Percentiles rank a stretch among this genome's conserved stretches.
These are phyloP conservation scores for Maniola hyperantus DNA, from an alignment of 2,888 invertebrate species.

Conservation along the genomic window DNA sequence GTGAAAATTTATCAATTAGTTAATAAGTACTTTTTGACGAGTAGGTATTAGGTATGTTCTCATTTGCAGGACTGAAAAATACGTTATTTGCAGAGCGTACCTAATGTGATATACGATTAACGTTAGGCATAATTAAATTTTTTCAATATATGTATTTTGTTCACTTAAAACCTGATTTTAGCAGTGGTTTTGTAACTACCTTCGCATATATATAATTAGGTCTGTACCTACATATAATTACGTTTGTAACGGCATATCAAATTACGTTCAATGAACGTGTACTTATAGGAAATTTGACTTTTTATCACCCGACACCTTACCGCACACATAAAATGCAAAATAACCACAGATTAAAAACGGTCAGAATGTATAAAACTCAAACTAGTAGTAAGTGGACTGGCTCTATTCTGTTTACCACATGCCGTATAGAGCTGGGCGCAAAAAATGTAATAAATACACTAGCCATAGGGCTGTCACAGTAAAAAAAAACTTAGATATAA, in stretches of 20 bases:
- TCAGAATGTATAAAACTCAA: slow-evolving; percentile 30
- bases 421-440: slow-evolving; percentile 23
- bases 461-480: slow-evolving; percentile 9
- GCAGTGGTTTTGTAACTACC: background rate
- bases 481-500: background rate
- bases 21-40: too few species aligned
- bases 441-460: slow-evolving; percentile 26
- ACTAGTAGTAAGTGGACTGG: slow-evolving; percentile 9
- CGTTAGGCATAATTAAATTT: too few species aligned
- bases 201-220: too few species aligned
- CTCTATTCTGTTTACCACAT: slow-evolving; percentile 23
- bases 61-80: too few species aligned
- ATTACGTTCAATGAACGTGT: slow-evolving; percentile 4
- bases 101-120: too few species aligned
- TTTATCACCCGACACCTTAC: slow-evolving; percentile 18
- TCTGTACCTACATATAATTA: too few species aligned
- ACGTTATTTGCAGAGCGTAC: too few species aligned
- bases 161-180: background rate
- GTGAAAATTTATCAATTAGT: too few species aligned
- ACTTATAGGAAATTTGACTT: slow-evolving; percentile 8
- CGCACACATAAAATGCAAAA: slow-evolving; percentile 35
- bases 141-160: too few species aligned
- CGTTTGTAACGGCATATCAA: background rate
- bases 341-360: slow-evolving; percentile 27
- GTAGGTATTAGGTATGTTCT: too few species aligned